These are phyloP conservation scores for Darevskia mixta DNA, from an alignment of 2,797 vertebrate species.

Conservation along the genomic window DNA sequence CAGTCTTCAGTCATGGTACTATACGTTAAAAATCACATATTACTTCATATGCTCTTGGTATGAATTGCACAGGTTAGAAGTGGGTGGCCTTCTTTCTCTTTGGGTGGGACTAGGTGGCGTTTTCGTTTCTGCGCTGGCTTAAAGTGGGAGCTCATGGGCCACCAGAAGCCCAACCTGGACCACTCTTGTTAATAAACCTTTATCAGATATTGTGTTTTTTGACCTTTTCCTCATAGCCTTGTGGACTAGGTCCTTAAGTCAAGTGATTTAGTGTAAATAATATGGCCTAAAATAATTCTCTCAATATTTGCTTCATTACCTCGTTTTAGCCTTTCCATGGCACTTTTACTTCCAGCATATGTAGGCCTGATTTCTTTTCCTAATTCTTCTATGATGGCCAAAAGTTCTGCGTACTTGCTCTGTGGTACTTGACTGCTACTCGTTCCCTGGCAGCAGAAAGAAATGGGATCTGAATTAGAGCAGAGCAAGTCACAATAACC, in stretches of 20 bases:
- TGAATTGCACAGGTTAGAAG: neutral
- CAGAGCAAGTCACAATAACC: neutral
- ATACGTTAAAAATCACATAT: neutral
- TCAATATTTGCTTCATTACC: conserved; percentile 75
- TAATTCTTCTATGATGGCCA: conserved; percentile 97
- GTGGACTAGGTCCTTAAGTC: neutral
- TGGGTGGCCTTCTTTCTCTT: neutral
- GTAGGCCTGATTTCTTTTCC: conserved; percentile 99
- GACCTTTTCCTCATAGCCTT: neutral
- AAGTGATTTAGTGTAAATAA: conserved; percentile 20
- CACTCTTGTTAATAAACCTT: neutral
- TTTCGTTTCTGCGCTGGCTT: neutral
- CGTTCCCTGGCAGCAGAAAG: conserved; percentile 81
- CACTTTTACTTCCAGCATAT: conserved; percentile 98
- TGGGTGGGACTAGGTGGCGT: neutral
- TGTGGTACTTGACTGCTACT: conserved; percentile 94
- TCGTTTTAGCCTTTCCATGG: conserved; percentile 98
- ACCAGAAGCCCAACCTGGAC: neutral
- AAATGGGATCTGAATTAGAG: conserved; percentile 9
- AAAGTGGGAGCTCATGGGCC: neutral
- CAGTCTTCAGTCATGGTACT: neutral
- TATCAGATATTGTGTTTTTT: neutral
- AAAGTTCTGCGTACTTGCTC: conserved; percentile 98
- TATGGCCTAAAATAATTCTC: neutral
- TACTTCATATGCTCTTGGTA: neutral